phyloP scores from a whole-genome alignment of 2,888 invertebrate genomes.

The Cremastinae sp. region DNA sequence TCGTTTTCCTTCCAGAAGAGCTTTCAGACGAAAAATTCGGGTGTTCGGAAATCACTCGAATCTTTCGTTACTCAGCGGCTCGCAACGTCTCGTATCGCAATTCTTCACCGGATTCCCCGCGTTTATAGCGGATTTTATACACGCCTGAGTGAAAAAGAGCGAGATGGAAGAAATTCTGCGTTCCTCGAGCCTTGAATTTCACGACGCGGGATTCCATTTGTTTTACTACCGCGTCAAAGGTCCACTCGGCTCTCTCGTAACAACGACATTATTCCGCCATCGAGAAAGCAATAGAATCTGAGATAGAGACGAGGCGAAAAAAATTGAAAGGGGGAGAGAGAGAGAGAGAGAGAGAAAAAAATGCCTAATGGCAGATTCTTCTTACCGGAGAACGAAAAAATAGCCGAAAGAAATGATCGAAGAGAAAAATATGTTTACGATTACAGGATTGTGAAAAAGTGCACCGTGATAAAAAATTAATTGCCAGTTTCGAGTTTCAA shows the following conservation, averaged over 20 bases:
- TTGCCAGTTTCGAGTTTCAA: too few species aligned
- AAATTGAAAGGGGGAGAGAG: not conserved
- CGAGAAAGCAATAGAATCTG: slow-evolving; percentile 25
- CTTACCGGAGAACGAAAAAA: not conserved
- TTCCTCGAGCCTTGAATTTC: slow-evolving; percentile 44
- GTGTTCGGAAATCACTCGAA: too few species aligned
- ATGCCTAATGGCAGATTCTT: slow-evolving; percentile 8
- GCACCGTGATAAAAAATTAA: too few species aligned
- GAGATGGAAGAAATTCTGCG: slow-evolving; percentile 15
- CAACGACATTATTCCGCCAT: slow-evolving; percentile 54
- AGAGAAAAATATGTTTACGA: too few species aligned
- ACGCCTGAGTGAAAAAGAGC: slow-evolving; percentile 10
- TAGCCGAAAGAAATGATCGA: too few species aligned
- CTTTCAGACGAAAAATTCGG: too few species aligned
- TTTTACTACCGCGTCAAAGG: slow-evolving; percentile 58
- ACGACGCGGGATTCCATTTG: slow-evolving; percentile 57
- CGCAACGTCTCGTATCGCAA: too few species aligned
- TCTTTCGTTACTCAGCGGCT: too few species aligned
- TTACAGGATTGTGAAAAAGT: too few species aligned
- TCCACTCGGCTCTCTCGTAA: slow-evolving; percentile 43
- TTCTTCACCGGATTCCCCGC: too few species aligned
- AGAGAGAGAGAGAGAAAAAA: not conserved
- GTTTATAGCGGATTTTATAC: not conserved
- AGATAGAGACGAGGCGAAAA: slow-evolving; percentile 8
- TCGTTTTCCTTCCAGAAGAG: too few species aligned